Percentiles rank a stretch among this genome's conserved stretches.
Conservation (phyloP, 2,888 invertebrate genomes). For the Tetrapedia diversipes region DNA sequence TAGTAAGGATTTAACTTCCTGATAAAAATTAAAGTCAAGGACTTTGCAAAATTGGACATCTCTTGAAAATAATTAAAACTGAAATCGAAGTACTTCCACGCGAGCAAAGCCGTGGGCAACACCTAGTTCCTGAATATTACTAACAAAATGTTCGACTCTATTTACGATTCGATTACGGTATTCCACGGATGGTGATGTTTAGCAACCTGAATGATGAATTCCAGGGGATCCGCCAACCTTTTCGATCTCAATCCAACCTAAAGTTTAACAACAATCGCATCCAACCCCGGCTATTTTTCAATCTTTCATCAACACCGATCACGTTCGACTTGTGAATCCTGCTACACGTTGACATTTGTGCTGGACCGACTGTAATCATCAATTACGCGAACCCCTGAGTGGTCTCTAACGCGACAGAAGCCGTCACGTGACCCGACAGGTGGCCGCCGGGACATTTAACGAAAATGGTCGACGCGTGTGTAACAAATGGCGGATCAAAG, state of each 20-base stretch:
- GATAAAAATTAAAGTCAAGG: too few relatives aligned
- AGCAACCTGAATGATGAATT: background rate
- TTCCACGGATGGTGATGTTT: background rate
- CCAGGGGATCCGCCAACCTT: too few relatives aligned
- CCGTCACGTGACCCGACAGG: slow-evolving; percentile 20
- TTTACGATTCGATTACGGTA: background rate
- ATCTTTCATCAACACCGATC: background rate
- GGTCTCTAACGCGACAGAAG: background rate
- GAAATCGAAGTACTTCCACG: too few relatives aligned
- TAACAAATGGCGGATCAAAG: slow-evolving; percentile 30
- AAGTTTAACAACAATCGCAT: background rate
- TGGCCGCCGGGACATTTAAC: slow-evolving; percentile 13
- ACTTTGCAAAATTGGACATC: too few relatives aligned
- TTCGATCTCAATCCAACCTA: too few relatives aligned
- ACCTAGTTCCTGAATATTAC: too few relatives aligned
- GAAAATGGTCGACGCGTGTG: background rate
- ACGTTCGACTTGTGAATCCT: too few relatives aligned
- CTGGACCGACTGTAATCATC: too few relatives aligned
- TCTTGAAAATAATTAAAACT: too few relatives aligned
- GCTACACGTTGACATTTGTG: background rate
- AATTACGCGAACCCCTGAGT: background rate
- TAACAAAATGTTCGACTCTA: background rate
- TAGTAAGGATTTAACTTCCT: too few relatives aligned
- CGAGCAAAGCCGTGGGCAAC: too few relatives aligned
- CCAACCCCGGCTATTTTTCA: background rate